Percentiles rank a stretch among this genome's conserved stretches.
phyloP scores from a whole-genome alignment of 2,113 vertebrate species.

The Telmatochromis bifrenatus region DNA sequence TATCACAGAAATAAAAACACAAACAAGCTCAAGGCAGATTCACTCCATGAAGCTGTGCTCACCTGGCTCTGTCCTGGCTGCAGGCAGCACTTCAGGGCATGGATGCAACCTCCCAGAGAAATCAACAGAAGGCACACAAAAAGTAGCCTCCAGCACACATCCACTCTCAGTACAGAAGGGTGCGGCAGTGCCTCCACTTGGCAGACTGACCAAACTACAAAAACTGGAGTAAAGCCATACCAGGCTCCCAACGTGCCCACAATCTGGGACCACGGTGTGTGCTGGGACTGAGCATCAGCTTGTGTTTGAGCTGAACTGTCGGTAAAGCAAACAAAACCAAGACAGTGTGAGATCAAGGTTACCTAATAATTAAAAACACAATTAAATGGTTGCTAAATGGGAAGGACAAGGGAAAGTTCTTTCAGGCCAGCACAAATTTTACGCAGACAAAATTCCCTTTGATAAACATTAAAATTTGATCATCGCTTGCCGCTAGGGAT shows the following conservation, averaged over 20 bases:
- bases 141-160: constrained; percentile 30
- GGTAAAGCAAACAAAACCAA: background rate
- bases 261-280: background rate
- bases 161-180: background rate
- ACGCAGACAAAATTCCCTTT: background rate
- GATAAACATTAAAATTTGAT: background rate
- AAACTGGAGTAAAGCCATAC: background rate
- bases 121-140: constrained; percentile 34
- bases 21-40: background rate
- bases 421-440: background rate
- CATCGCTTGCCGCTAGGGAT: too few relatives aligned
- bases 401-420: background rate
- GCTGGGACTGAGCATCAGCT: background rate
- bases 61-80: background rate
- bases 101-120: background rate
- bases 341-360: background rate
- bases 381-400: background rate
- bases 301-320: background rate
- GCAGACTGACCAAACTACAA: constrained; percentile 42
- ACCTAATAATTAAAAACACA: background rate
- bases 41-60: background rate
- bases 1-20: background rate
- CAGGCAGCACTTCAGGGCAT: constrained; percentile 1
- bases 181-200: constrained; percentile 50
- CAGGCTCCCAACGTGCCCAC: background rate